Percentiles rank a stretch among this genome's conserved stretches.
phyloP scores from a whole-genome alignment of 2,797 vertebrate genomes.

The Eidolon dupreanum region DNA sequence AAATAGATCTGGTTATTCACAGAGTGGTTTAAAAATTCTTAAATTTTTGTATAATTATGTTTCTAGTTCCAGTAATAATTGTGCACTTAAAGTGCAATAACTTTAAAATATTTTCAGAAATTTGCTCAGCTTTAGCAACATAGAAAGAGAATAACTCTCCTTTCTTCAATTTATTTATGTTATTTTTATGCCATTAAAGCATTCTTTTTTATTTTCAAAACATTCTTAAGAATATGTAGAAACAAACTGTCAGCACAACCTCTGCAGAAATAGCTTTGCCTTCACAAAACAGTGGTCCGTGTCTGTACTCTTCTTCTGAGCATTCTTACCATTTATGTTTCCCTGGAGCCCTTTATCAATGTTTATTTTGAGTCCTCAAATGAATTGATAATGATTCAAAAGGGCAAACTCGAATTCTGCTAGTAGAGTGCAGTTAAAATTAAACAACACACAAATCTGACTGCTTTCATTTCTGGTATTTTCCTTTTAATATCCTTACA shows the following conservation, averaged over 20 bases:
- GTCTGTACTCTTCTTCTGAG: not conserved
- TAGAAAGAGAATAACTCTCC: not conserved
- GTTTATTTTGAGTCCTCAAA: constrained; percentile 69
- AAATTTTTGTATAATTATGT: not conserved
- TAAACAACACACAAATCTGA: constrained; percentile 62
- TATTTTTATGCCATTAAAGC: constrained; percentile 49
- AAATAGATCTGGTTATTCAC: constrained; percentile 5
- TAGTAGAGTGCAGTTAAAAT: constrained; percentile 18
- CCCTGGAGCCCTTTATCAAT: constrained; percentile 67
- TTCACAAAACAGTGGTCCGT: constrained; percentile 48
- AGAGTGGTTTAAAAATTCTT: not conserved
- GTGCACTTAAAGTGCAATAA: not conserved
- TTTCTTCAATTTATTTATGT: not conserved
- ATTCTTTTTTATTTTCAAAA: too few relatives aligned
- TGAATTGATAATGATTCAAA: constrained; percentile 78
- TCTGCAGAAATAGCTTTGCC: constrained; percentile 49
- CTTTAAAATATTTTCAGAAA: not conserved
- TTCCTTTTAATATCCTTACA: constrained; percentile 50
- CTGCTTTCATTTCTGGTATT: constrained; percentile 43
- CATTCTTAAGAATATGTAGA: constrained; percentile 27
- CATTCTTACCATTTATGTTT: constrained; percentile 55
- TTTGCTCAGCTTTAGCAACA: not conserved
- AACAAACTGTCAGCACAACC: constrained; percentile 39
- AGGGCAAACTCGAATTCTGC: constrained; percentile 53
- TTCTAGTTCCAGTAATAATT: not conserved